Percentiles rank a stretch among this genome's conserved stretches.
These are phyloP conservation scores for Leptobrachium leishanense DNA, from an alignment of 2,113 vertebrate genomes.

Conservation along the genomic window DNA sequence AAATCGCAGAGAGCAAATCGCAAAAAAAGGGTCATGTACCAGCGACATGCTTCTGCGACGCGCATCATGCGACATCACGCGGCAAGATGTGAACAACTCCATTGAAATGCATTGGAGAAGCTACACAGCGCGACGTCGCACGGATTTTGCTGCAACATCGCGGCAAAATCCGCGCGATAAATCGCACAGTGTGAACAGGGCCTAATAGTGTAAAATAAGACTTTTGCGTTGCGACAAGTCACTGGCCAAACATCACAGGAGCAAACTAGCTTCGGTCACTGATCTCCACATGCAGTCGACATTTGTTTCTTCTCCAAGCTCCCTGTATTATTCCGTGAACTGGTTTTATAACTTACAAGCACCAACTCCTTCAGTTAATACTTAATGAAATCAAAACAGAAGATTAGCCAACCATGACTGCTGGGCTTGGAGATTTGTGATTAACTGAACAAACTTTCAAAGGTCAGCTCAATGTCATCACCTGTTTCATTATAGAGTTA, in stretches of 20 bases:
- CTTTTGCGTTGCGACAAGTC: not conserved
- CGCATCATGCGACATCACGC: too few relatives aligned
- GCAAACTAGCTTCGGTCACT: not conserved
- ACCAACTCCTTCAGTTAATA: slow-evolving; percentile 49
- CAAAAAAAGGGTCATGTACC: too few relatives aligned
- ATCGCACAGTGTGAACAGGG: too few relatives aligned
- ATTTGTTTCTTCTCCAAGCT: slow-evolving; percentile 15
- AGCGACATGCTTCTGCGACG: too few relatives aligned
- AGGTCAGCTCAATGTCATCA: slow-evolving; percentile 84
- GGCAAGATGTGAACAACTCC: too few relatives aligned
- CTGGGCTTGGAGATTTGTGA: slow-evolving; percentile 73
- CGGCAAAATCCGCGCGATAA: too few relatives aligned
- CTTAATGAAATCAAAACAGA: slow-evolving; percentile 61
- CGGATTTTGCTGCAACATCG: too few relatives aligned
- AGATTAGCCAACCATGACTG: slow-evolving; percentile 75
- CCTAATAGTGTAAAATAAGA: too few relatives aligned
- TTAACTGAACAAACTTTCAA: slow-evolving; percentile 81
- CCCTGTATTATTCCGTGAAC: slow-evolving; percentile 27
- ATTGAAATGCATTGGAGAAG: too few relatives aligned
- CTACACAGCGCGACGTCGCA: too few relatives aligned
- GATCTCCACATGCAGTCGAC: slow-evolving; percentile 4
- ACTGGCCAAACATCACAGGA: not conserved
- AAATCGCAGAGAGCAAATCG: too few relatives aligned
- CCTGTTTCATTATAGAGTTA: slow-evolving; percentile 49
- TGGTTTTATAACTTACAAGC: slow-evolving; percentile 29